Evolutionary conservation across 2,888 invertebrate genomes (phyloP).

Genomic region (Cephus pulcher): DNA sequence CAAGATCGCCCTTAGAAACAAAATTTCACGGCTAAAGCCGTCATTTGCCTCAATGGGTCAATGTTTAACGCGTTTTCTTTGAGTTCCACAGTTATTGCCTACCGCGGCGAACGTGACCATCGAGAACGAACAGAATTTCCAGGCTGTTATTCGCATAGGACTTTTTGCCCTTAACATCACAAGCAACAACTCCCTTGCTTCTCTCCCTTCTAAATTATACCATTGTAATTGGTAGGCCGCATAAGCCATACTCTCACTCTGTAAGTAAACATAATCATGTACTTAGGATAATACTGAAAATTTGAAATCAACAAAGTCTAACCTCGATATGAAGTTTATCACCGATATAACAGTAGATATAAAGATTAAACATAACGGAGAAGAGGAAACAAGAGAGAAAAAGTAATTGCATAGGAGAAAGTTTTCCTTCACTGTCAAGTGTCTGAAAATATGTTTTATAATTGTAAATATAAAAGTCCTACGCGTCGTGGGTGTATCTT

Average conservation of each 20-base stretch:
- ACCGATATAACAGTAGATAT: conserved; percentile 28
- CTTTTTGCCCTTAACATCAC: conserved; percentile 18
- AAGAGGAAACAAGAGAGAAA: background rate
- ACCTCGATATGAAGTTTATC: conserved; percentile 23
- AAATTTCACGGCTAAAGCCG: too few species aligned
- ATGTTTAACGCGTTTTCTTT: too few species aligned
- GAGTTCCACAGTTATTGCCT: background rate
- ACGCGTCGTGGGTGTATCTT: background rate
- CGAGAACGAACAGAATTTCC: conserved; percentile 25
- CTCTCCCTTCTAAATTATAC: conserved; percentile 20
- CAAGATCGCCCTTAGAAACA: too few species aligned
- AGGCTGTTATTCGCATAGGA: conserved; percentile 26
- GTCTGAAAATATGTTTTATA: background rate
- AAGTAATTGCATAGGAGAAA: background rate
- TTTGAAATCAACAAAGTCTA: background rate
- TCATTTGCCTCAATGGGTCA: too few species aligned
- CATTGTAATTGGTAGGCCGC: conserved; percentile 24
- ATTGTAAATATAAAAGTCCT: too few species aligned
- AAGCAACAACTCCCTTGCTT: conserved; percentile 18
- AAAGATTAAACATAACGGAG: background rate
- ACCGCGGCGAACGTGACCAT: conserved; percentile 22
- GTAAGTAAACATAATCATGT: background rate
- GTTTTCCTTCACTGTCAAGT: background rate
- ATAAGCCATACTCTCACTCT: conserved; percentile 21
- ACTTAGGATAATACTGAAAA: too few species aligned